Evolutionary conservation across 37 sponge, comb jelly and placozoan species (phyloP).

Genomic region (Theonella swinhoei): DNA sequence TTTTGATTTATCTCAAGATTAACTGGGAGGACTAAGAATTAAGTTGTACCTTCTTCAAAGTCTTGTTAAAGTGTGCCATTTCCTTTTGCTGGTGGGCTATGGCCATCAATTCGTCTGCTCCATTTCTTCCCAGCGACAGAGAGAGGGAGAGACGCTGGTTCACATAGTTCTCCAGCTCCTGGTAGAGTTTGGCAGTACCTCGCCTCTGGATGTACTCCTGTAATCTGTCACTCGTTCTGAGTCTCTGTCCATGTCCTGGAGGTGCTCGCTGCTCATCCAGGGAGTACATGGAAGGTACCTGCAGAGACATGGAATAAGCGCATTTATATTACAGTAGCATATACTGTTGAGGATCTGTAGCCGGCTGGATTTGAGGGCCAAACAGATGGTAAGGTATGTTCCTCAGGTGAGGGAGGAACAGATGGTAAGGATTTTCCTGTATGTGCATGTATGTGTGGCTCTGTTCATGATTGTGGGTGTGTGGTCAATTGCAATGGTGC

Average conservation of each 20-base stretch:
- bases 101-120: constrained; percentile 25
- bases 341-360: too few relatives aligned
- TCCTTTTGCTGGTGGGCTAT: constrained; percentile 46
- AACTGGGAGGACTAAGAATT: too few relatives aligned
- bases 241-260: background rate
- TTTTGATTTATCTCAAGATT: too few relatives aligned
- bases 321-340: too few relatives aligned
- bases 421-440: too few relatives aligned
- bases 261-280: background rate
- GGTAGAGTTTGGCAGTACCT: constrained; percentile 1
- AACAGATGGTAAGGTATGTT: too few relatives aligned
- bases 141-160: constrained; percentile 33
- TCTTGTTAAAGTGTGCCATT: constrained; percentile 36
- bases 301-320: too few relatives aligned
- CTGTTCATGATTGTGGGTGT: too few relatives aligned
- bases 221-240: constrained; percentile 6
- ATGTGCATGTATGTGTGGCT: too few relatives aligned
- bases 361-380: too few relatives aligned
- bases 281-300: constrained; percentile 8
- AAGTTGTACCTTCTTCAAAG: background rate
- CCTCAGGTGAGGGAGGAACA: too few relatives aligned
- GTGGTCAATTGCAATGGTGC: too few relatives aligned
- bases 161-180: constrained; percentile 26
- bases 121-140: constrained; percentile 1
- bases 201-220: constrained; percentile 26